phyloP scores from a whole-genome alignment of 2,113 vertebrate species.

The Aptenodytes forsteri region DNA sequence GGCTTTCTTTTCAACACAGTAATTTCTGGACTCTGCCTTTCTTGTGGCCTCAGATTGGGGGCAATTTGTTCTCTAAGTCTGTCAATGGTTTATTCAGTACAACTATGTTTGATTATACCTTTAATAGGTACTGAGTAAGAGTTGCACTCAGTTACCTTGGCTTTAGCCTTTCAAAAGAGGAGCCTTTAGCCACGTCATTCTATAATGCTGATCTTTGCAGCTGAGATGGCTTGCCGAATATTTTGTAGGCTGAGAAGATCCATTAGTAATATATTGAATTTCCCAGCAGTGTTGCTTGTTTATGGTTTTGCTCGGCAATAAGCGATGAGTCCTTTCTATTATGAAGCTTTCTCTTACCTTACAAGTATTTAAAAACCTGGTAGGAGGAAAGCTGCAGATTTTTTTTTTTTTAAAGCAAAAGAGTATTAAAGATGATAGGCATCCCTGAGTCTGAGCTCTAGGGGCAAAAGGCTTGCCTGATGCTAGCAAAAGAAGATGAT shows the following conservation, averaged over 20 bases:
- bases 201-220: background rate
- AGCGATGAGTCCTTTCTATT: background rate
- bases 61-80: slow-evolving; percentile 38
- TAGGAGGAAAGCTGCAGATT: background rate
- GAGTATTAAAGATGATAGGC: background rate
- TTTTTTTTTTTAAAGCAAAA: background rate
- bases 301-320: background rate
- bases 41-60: slow-evolving; percentile 22
- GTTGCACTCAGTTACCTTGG: background rate
- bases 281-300: background rate
- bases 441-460: background rate
- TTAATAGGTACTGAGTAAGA: background rate
- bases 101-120: background rate
- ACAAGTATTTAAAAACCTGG: background rate
- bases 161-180: background rate
- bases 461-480: background rate
- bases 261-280: background rate
- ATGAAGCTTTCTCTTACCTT: background rate
- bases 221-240: background rate
- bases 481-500: background rate
- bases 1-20: slow-evolving; percentile 41
- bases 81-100: background rate
- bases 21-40: slow-evolving; percentile 32
- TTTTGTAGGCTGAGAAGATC: background rate
- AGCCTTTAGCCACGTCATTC: background rate